Conservation (phyloP, 2,888 invertebrate species). For the Pseudoips prasinana region DNA sequence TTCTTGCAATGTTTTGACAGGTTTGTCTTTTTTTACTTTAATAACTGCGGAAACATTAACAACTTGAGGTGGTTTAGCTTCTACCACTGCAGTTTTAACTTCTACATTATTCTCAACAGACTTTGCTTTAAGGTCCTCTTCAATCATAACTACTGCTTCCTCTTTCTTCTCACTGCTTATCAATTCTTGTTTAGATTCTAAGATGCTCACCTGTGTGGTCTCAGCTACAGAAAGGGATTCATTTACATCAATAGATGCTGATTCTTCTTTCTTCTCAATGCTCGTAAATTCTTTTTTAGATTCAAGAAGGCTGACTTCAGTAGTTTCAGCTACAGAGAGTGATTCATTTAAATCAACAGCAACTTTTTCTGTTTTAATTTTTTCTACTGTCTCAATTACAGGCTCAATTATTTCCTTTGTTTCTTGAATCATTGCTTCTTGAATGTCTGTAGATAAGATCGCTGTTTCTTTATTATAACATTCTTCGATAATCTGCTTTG, state of each 20-base stretch:
- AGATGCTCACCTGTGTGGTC: not conserved
- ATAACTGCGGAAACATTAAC: constrained; percentile 21
- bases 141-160: no score
- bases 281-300: constrained; percentile 19
- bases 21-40: constrained; percentile 18
- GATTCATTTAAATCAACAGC: constrained; percentile 30
- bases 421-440: constrained; percentile 25
- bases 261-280: constrained; percentile 16
- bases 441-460: constrained; percentile 10
- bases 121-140: constrained; percentile 2
- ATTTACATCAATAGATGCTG: constrained; percentile 1
- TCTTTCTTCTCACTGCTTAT: not conserved
- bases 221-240: constrained; percentile 1
- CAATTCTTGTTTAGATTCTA: not conserved
- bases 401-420: constrained; percentile 28
- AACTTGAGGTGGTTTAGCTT: constrained; percentile 19
- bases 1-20: constrained; percentile 23
- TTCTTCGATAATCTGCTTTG: constrained; percentile 27
- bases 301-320: constrained; percentile 15
- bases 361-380: constrained; percentile 32
- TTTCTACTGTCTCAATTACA: constrained; percentile 24
- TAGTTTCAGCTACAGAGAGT: constrained; percentile 15
- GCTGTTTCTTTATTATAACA: constrained; percentile 27
- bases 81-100: constrained; percentile 5
- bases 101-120: constrained; percentile 5